Evolutionary conservation across 2,888 invertebrate species (phyloP), one percentile per base, ranked within the genome.

Genomic region (Acleris sparsana): DNA sequence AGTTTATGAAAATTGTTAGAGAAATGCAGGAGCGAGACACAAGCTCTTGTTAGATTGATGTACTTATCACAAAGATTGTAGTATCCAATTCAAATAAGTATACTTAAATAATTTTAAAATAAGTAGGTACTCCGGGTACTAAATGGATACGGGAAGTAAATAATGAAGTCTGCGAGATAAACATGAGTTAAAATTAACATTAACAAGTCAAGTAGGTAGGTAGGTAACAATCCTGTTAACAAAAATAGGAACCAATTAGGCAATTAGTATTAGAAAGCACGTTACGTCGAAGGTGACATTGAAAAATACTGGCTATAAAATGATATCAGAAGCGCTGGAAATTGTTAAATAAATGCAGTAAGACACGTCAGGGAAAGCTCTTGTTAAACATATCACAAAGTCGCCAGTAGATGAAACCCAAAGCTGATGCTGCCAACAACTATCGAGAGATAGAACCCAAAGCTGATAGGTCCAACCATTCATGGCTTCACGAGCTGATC

Each of bases 401-500:
- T n/a, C 13, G 3, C 46, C 46, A 17, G 13, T 0, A 46, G 46
- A 46, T 17, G 49, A 13, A 11, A 11, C 17, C 17, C 49, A 49
- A 49, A 18, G 18, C 11, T 11, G n/a, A 11, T 49, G 48, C 9
- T 33, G 33, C 33, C 33, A 48, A n/a, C 17, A 51, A 20, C 11
- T 11, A 3, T 51, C 11, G 20, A 18, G 13, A 51, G 11, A 51
- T 3, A 9, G 49, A 49, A 49, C 9, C 22, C 57, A 56, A 53
- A 33, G 44, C 7, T 51, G 51, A 29, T 44, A 22, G 49, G 46
- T 67, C 86, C 73, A 84, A 88, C 89, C 86, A 71, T 84, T 87
- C 79, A 89, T 22, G 81, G 78, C 33, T 73, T 68, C 62, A 89
- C 69, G 13, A 91, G 76, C 17, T 85, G 78, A 0, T 72, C 72